Evolutionary conservation across 1,140 invertebrate species (phyloP).

Genomic region (Leptopilina clavipes): DNA sequence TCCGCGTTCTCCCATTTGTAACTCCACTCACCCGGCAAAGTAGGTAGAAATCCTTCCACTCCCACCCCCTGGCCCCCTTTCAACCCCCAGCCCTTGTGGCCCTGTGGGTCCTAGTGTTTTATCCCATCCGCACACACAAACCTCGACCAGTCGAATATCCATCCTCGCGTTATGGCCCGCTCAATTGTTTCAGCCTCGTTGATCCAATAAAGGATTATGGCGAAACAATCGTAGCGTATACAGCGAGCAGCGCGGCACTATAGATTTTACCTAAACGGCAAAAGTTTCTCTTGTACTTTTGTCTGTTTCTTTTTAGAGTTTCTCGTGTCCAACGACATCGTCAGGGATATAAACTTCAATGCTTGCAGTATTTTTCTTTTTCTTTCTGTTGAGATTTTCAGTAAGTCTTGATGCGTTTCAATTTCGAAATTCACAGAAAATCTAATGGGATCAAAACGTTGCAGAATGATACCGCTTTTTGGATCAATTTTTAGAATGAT

Average conservation of each 20-base stretch:
- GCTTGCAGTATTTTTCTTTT: neutral
- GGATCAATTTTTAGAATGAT: no score
- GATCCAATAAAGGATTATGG: conserved; percentile 74
- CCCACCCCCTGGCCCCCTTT: conserved; percentile 39
- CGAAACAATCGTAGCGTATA: conserved; percentile 64
- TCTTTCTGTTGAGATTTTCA: neutral
- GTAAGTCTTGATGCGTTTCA: neutral
- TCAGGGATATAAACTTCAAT: conserved; percentile 16
- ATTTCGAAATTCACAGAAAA: no score
- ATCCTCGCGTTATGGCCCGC: conserved; percentile 64
- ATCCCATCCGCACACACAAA: conserved; percentile 23
- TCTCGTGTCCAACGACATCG: conserved; percentile 5
- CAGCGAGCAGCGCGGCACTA: conserved; percentile 60
- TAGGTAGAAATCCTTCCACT: conserved; percentile 66
- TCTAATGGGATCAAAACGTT: no score
- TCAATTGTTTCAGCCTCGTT: conserved; percentile 74
- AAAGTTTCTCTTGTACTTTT: conserved; percentile 56
- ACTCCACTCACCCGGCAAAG: conserved; percentile 72
- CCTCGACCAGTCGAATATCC: conserved; percentile 41
- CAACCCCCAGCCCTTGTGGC: conserved; percentile 36
- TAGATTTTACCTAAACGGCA: conserved; percentile 66
- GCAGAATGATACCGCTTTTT: no score
- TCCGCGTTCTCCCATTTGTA: conserved; percentile 72
- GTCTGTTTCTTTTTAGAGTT: conserved; percentile 6
- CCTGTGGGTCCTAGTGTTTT: conserved; percentile 16